A percentile compares a stretch with the other conserved stretches of the same genome.
phyloP scores from a whole-genome alignment of 1,140 invertebrate species.

The Calosoma granatense region DNA sequence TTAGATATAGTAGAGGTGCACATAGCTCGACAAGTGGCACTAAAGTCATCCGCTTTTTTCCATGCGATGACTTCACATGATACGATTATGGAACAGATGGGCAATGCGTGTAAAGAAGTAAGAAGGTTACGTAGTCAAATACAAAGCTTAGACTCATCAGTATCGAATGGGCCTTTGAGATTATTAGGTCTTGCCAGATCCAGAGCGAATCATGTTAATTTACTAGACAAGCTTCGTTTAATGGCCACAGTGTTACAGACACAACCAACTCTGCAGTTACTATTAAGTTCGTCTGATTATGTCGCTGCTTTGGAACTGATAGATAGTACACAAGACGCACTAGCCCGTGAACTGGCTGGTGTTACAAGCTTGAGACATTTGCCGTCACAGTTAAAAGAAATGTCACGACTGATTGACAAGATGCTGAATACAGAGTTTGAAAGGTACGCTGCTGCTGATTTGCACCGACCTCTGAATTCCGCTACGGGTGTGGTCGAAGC shows the following conservation, averaged over 20 bases:
- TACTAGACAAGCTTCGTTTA: slow-evolving; percentile 71
- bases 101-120: slow-evolving; percentile 69
- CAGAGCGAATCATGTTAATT: slow-evolving; percentile 48
- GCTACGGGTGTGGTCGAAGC: slow-evolving; percentile 57
- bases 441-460: slow-evolving; percentile 79
- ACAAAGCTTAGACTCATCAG: slow-evolving; percentile 60
- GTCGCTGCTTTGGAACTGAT: slow-evolving; percentile 96
- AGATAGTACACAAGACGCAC: slow-evolving; percentile 89
- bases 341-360: slow-evolving; percentile 78
- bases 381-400: slow-evolving; percentile 91
- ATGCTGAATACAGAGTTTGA: slow-evolving; percentile 95
- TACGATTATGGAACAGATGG: slow-evolving; percentile 80
- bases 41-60: slow-evolving; percentile 93
- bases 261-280: slow-evolving; percentile 90
- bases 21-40: slow-evolving; percentile 91
- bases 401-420: slow-evolving; percentile 92
- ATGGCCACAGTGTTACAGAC: slow-evolving; percentile 96
- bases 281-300: slow-evolving; percentile 93
- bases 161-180: slow-evolving; percentile 71
- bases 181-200: slow-evolving; percentile 58
- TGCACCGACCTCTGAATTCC: slow-evolving; percentile 71
- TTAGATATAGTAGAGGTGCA: slow-evolving; percentile 91
- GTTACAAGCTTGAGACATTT: slow-evolving; percentile 92
- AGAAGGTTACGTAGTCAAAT: slow-evolving; percentile 59
- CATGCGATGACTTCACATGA: slow-evolving; percentile 95